Evolutionary conservation across 2,113 vertebrate species (phyloP), one percentile per base, ranked within the genome.

Genomic region (Gobiocypris rarus): DNA sequence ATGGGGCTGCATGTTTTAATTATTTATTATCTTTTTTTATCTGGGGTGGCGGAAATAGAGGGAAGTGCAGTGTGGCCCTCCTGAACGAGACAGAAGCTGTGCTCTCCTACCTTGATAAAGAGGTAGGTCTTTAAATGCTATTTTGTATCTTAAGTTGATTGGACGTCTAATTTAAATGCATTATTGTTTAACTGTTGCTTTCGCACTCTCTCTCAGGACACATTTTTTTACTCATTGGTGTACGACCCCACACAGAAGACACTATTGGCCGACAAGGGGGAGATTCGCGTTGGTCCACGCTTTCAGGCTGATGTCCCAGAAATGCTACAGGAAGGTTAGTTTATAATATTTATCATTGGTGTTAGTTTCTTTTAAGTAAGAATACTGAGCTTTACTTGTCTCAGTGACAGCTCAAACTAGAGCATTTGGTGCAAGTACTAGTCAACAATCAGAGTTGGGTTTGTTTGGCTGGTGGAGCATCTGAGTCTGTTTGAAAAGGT

Each of bases 291-390:
- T 89, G 97, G 97, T n/a, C 97, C 97, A 15, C 95, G 97, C 84
- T 99, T 98, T 86, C 97, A 99, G 93, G 97, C 97, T 89, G 97
- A 99, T 88, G 96, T 99, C 90, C 97, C 97, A 87, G 97, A 99
- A 81, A 97, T 98, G 96, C 94, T 99, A 82, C 92, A 93, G 89
- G 97, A 99, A 93, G 97, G 97, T 97, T 90, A 89, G 70, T 73
- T n/a, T 24, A 1, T 24, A 45, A 8, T 73, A 45, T 71, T 69
- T 45, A 71, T 24, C n/a, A 73, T 73, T 6, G 70, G 1, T 73
- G n/a, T 26, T 2, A 45, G n/a, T 45, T 14, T 71, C 7, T 52
- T 38, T 56, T 3, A 13, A 31, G 54, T 52, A 19, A 52, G 45
- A 13, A 34, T 52, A 75, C 54, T 54, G 41, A 41, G 13, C 31